These are phyloP conservation scores for Euglossa dilemma DNA, from an alignment of 1,140 invertebrate genomes.

Conservation along the genomic window DNA sequence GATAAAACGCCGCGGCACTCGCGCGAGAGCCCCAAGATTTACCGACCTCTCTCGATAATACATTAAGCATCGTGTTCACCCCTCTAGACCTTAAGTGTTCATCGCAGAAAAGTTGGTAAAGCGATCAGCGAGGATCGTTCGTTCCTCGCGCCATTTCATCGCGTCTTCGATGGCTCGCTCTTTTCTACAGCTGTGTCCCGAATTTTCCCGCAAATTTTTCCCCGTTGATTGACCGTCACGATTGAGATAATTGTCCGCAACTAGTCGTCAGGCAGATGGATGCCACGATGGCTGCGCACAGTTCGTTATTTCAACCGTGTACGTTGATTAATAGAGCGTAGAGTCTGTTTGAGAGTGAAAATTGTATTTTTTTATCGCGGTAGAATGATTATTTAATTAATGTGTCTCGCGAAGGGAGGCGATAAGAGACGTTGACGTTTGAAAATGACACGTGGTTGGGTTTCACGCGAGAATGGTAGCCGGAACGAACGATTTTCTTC, in stretches of 20 bases:
- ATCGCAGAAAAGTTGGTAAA: conserved; percentile 41
- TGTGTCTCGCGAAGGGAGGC: not conserved
- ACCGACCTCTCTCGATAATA: conserved; percentile 51
- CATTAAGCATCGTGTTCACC: conserved; percentile 37
- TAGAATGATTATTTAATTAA: not conserved
- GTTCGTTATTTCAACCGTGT: not conserved
- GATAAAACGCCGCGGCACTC: conserved; percentile 73
- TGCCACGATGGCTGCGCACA: not conserved
- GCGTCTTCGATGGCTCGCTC: not conserved
- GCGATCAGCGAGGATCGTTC: conserved; percentile 19
- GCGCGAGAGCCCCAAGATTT: conserved; percentile 77
- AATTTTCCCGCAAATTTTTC: not conserved
- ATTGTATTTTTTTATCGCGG: not conserved
- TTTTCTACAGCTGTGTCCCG: not conserved
- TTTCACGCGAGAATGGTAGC: not conserved
- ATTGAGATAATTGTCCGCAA: conserved; percentile 7
- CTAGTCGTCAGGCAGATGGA: not conserved
- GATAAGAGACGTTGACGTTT: too few species aligned
- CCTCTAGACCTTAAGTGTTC: conserved; percentile 46
- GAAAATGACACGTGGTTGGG: too few species aligned
- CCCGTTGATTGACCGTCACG: not conserved
- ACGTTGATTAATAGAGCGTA: not conserved
- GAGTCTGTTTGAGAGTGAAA: not conserved
- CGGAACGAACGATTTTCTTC: conserved; percentile 43
- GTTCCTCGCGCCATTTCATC: not conserved